Conservation (phyloP, 2,888 invertebrate species). For the Neoaliturus tenellus region DNA sequence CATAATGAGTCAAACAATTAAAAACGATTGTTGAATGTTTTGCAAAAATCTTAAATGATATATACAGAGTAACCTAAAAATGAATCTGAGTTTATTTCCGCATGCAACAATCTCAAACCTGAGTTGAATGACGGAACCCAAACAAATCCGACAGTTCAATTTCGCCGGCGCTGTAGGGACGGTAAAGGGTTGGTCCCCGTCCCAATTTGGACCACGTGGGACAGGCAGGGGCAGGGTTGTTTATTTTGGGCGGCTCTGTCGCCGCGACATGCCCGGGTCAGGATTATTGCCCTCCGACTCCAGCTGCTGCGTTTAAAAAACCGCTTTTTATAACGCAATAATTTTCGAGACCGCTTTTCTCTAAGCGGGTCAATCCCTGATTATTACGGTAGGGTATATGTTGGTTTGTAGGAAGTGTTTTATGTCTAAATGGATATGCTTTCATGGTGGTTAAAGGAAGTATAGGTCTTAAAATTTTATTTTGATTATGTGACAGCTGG, state of each 20-base stretch:
- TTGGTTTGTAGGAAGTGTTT: not conserved
- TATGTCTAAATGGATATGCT: no score
- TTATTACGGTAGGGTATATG: not conserved
- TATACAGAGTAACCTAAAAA: no score
- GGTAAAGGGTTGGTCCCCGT: slow-evolving; percentile 24
- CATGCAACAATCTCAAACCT: no score
- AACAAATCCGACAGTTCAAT: slow-evolving; percentile 9
- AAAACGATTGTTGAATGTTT: no score
- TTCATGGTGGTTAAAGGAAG: no score
- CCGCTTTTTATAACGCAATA: slow-evolving; percentile 12
- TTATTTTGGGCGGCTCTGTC: slow-evolving; percentile 2
- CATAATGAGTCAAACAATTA: no score
- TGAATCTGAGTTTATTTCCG: no score
- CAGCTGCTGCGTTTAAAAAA: slow-evolving; percentile 20
- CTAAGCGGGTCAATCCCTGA: not conserved
- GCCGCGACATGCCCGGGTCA: not conserved
- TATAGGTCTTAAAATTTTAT: no score
- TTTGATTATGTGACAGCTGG: no score
- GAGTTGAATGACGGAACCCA: not conserved
- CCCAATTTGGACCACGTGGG: slow-evolving; percentile 32
- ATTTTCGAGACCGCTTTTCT: not conserved
- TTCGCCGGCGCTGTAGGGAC: not conserved
- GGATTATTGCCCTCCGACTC: slow-evolving; percentile 17
- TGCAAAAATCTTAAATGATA: no score
- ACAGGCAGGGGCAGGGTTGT: not conserved